Evolutionary conservation across 2,888 invertebrate genomes (phyloP), one percentile per base, ranked within the genome.

Genomic region (Melinaea menophilus): DNA sequence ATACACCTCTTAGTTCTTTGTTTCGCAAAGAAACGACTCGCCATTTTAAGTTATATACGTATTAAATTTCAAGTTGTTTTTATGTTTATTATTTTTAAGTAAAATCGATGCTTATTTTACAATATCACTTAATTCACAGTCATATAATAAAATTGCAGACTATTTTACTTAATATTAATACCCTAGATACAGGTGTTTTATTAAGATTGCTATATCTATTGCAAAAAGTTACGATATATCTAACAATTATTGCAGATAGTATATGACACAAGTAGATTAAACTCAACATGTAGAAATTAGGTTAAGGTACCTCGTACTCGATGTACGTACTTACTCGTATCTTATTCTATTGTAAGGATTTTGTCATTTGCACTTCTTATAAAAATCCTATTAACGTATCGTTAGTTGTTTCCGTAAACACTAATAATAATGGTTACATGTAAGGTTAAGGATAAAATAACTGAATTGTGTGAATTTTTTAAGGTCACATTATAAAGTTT

Each of bases 391-490:
- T 68, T 66, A 64, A 59, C 64, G 37, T 48, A 45, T 31, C 54
- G 61, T 56, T 68, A 61, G 55, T 57, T 59, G 55, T 65, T 68
- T 66, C 66, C 66, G 66, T 63, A 62, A 66, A 66, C 66, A 67
- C 56, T 56, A 56, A 47, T 54, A 66, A 62, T 41, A 57, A 57
- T 54, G 51, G 58, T 46, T 61, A 46, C n/a, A 41, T 13, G 51
- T 22, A 37, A 55, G 45, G 41, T 47, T 58, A 64, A 34, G 56
- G 41, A 41, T 33, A 59, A 55, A 35, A 48, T 55, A 61, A 60
- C 60, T 51, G 55, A 55, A 35, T 54, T 13, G 61, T 63, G 58
- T 51, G 59, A 61, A 61, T 58, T 58, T 59, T 31, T 2, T 63
- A 63, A 66, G 59, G 61, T 54, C 63, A 41, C 58, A n/a, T 56